Conservation (phyloP, 1,140 invertebrate genomes). For the Onthophagus taurus region DNA sequence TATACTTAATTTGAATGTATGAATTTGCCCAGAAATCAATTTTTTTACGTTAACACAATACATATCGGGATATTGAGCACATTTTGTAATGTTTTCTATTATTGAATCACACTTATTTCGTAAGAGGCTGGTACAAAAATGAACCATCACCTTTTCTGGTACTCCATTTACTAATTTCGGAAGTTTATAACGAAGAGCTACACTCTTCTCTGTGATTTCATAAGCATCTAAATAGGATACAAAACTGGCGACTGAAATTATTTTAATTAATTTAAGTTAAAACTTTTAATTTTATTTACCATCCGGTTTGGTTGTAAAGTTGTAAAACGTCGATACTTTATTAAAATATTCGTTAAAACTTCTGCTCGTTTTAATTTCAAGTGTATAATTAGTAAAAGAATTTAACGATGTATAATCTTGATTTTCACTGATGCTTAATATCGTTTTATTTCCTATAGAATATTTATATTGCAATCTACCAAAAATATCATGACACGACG, state of each 20-base stretch:
- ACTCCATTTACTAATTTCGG: background rate
- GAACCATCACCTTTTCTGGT: background rate
- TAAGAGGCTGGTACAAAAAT: background rate
- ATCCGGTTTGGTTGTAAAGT: slow-evolving; percentile 3
- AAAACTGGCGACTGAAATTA: background rate
- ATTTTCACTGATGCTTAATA: background rate
- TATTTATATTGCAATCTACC: background rate
- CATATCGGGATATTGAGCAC: background rate
- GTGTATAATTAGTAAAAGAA: slow-evolving; percentile 6
- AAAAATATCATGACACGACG: background rate
- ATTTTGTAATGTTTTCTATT: background rate
- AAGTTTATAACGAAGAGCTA: slow-evolving; percentile 6
- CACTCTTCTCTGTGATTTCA: background rate
- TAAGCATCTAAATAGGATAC: background rate
- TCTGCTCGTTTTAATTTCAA: background rate
- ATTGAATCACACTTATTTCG: background rate
- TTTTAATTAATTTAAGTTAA: background rate
- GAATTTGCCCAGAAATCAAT: background rate
- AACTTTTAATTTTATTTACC: background rate
- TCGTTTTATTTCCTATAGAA: background rate
- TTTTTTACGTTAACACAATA: slow-evolving; percentile 5
- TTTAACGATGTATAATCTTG: background rate
- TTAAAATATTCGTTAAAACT: background rate
- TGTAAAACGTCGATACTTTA: background rate
- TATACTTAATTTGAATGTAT: slow-evolving; percentile 6